These are phyloP conservation scores for Metallyticus violacea DNA, from an alignment of 2,888 invertebrate species.

Conservation along the genomic window DNA sequence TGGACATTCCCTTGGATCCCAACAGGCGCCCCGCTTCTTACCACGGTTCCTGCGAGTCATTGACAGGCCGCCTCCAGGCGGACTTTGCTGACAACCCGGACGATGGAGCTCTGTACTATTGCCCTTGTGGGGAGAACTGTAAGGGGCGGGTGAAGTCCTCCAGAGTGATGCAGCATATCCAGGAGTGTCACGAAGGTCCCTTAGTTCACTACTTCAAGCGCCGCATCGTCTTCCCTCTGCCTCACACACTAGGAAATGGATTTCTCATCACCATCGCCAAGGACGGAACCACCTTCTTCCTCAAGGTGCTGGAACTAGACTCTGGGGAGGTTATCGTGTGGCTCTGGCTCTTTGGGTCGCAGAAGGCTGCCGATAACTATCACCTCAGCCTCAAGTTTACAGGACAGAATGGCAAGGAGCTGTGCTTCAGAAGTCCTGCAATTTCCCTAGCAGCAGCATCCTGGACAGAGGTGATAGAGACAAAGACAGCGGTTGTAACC, in stretches of 20 bases:
- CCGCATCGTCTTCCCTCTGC: conserved; percentile 39
- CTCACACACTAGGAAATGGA: conserved; percentile 37
- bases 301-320: conserved; percentile 37
- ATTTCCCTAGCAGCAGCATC: conserved; percentile 17
- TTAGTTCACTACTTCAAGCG: conserved; percentile 44
- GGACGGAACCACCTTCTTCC: conserved; percentile 41
- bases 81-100: conserved; percentile 5
- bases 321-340: conserved; percentile 10
- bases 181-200: conserved; percentile 42
- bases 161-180: conserved; percentile 41
- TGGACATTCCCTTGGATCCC: neutral
- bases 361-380: neutral
- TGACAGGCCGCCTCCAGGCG: conserved; percentile 33
- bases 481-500: neutral
- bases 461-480: conserved; percentile 15
- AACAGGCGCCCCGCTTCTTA: conserved; percentile 40
- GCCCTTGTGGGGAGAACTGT: conserved; percentile 42
- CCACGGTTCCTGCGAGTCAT: conserved; percentile 44
- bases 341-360: conserved; percentile 24
- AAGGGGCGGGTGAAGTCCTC: conserved; percentile 39
- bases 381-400: conserved; percentile 1
- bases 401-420: conserved; percentile 1
- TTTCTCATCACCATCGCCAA: conserved; percentile 35
- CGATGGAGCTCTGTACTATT: conserved; percentile 39
- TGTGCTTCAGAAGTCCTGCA: neutral